phyloP scores from a whole-genome alignment of 1,140 invertebrate species.

The Anadara kagoshimensis region DNA sequence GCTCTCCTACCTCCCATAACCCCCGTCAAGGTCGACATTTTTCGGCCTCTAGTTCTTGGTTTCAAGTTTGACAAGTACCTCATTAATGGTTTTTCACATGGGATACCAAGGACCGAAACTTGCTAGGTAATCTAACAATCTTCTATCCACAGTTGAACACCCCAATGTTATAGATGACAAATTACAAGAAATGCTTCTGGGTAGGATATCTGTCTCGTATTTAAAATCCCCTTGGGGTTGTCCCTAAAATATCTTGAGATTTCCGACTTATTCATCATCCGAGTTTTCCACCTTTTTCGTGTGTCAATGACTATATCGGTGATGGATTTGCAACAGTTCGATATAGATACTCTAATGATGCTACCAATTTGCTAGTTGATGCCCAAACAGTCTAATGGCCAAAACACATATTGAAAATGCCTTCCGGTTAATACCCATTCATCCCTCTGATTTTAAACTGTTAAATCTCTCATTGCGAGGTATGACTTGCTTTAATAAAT shows the following conservation, averaged over 20 bases:
- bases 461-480: conserved; percentile 4
- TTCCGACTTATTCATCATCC: too few species aligned
- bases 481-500: conserved; percentile 2
- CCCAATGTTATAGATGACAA: too few species aligned
- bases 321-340: too few species aligned
- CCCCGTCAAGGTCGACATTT: not conserved
- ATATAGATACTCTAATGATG: too few species aligned
- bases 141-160: not conserved
- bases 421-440: conserved; percentile 5
- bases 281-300: too few species aligned
- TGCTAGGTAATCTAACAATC: not conserved
- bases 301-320: too few species aligned
- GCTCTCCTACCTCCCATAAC: not conserved
- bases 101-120: conserved; percentile 8
- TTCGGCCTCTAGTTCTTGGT: conserved; percentile 3
- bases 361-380: too few species aligned
- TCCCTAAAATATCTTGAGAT: too few species aligned
- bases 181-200: too few species aligned
- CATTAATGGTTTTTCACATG: conserved; percentile 5
- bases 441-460: conserved; percentile 4
- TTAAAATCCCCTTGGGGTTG: too few species aligned
- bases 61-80: conserved; percentile 4
- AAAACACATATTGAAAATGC: conserved; percentile 14
- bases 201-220: too few species aligned
- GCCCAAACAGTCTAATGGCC: not conserved